Percentiles rank a stretch among this genome's conserved stretches.
phyloP scores from a whole-genome alignment of 2,888 invertebrate species.

The Acrobasis consociella region DNA sequence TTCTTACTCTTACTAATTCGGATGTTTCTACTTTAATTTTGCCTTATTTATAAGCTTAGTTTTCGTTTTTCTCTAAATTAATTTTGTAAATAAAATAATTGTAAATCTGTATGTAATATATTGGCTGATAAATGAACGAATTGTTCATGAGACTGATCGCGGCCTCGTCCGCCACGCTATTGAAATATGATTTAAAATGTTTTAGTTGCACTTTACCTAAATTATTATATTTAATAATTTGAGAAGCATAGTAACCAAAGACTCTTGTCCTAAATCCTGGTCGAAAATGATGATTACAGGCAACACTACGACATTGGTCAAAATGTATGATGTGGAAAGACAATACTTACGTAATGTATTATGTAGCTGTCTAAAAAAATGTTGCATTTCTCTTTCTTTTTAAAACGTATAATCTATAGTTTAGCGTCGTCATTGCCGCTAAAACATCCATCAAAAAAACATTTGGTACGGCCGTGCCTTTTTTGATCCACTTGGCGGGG shows the following conservation, averaged over 20 bases:
- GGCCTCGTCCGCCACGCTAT: conserved; percentile 12
- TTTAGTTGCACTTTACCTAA: conserved; percentile 13
- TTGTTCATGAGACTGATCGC: conserved; percentile 63
- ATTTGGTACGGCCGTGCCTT: too few species aligned
- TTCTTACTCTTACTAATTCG: conserved; percentile 16
- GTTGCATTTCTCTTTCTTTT: too few species aligned
- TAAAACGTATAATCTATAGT: too few species aligned
- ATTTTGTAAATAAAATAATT: conserved; percentile 41
- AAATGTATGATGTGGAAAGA: too few species aligned
- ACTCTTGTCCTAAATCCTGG: conserved; percentile 37
- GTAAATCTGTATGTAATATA: conserved; percentile 50
- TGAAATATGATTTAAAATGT: conserved; percentile 8
- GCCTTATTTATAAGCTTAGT: conserved; percentile 18
- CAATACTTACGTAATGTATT: too few species aligned
- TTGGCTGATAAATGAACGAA: conserved; percentile 49
- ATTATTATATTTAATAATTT: conserved; percentile 29
- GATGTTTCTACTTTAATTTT: conserved; percentile 19
- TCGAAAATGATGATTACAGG: conserved; percentile 15
- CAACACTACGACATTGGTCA: neutral
- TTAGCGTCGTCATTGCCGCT: too few species aligned
- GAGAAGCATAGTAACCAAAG: conserved; percentile 46
- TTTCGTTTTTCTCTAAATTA: conserved; percentile 32
- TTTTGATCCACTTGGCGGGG: too few species aligned
- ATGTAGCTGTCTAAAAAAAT: too few species aligned
- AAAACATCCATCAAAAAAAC: too few species aligned